These are phyloP conservation scores for Myotis brandtii DNA, from an alignment of 2,113 vertebrate species.

Conservation along the genomic window DNA sequence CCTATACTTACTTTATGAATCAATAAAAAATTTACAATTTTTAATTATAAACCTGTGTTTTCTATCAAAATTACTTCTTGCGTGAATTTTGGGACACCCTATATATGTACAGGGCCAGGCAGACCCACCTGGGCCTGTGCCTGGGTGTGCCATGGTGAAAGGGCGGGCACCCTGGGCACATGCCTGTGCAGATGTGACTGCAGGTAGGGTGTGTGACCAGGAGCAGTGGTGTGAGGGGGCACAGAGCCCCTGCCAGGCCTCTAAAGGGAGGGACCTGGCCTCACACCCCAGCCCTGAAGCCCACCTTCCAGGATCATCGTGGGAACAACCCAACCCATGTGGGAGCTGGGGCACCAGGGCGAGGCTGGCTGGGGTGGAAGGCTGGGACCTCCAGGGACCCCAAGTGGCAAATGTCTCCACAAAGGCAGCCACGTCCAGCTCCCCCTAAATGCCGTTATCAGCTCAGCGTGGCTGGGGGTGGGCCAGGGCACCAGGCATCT, in stretches of 20 bases:
- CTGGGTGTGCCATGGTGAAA: neutral
- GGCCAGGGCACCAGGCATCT: neutral
- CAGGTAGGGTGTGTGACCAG: neutral
- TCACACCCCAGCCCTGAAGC: neutral
- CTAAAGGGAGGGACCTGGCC: neutral
- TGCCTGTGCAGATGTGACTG: neutral
- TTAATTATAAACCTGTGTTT: too few relatives aligned
- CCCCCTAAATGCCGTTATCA: neutral
- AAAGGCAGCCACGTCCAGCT: neutral
- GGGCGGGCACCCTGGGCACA: too few relatives aligned
- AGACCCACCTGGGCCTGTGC: neutral
- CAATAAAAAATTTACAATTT: too few relatives aligned
- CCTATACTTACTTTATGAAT: too few relatives aligned
- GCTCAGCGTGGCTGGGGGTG: neutral
- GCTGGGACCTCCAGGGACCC: neutral
- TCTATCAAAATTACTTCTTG: too few relatives aligned
- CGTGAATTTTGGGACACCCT: too few relatives aligned
- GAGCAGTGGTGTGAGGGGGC: neutral
- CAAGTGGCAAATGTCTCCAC: rapidly evolving
- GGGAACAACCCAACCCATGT: neutral
- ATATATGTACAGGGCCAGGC: neutral
- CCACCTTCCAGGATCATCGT: too few relatives aligned
- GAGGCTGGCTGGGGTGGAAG: neutral
- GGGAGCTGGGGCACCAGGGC: neutral
- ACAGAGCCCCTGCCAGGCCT: neutral